Evolutionary conservation across 2,797 vertebrate genomes (phyloP).

Genomic region (Delichon dasypus): DNA sequence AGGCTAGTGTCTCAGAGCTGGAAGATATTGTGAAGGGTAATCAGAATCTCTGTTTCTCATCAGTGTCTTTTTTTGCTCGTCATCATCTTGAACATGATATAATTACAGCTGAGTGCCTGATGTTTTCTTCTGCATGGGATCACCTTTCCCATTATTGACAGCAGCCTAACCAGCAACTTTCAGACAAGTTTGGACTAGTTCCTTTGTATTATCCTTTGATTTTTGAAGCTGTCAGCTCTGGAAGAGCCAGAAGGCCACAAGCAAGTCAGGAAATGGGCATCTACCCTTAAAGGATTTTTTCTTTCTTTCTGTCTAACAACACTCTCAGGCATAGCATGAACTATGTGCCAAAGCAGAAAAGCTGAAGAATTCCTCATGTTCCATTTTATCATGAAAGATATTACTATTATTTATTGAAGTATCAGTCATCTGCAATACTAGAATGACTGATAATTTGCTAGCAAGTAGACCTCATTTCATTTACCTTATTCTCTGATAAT

Average conservation of each 20-base stretch:
- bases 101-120: background rate
- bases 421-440: background rate
- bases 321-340: background rate
- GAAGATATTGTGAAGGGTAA: background rate
- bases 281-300: background rate
- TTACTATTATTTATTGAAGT: background rate
- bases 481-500: constrained; percentile 16
- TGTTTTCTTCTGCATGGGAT: background rate
- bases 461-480: background rate
- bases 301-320: background rate
- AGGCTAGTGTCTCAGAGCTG: background rate
- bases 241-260: background rate
- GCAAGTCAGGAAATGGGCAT: background rate
- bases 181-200: background rate
- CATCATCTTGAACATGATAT: background rate
- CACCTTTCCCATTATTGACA: background rate
- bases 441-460: background rate
- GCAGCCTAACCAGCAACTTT: background rate
- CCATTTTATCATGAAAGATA: background rate
- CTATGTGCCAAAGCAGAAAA: background rate
- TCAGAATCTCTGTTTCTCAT: background rate
- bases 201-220: background rate
- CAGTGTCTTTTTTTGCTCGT: background rate
- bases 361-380: background rate
- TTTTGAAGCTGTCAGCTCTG: background rate